Conservation (phyloP, 2,888 invertebrate species). For the Agrilus cyanescens region DNA sequence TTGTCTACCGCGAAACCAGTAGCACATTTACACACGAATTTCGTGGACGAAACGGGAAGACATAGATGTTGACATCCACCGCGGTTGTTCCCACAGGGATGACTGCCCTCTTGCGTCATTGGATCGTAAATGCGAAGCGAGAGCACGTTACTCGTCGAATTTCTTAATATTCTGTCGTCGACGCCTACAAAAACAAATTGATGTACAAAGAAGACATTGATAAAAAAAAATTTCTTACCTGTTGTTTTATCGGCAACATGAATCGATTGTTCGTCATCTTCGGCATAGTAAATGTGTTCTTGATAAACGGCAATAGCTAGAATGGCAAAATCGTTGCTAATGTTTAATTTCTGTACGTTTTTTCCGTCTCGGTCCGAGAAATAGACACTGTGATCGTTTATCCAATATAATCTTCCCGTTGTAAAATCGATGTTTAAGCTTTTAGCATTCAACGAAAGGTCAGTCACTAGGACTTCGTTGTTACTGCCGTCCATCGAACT, state of each 20-base stretch:
- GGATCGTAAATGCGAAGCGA: constrained; percentile 63
- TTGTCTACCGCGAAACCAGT: constrained; percentile 51
- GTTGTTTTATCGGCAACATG: constrained; percentile 48
- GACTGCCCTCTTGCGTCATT: constrained; percentile 46
- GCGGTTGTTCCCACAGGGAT: constrained; percentile 43
- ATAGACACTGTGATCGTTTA: constrained; percentile 44
- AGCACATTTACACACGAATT: constrained; percentile 62
- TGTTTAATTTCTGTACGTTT: constrained; percentile 20
- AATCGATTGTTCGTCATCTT: constrained; percentile 49
- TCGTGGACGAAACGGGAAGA: constrained; percentile 45
- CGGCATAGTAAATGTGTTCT: constrained; percentile 54
- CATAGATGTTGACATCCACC: constrained; percentile 63
- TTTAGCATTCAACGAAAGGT: constrained; percentile 27
- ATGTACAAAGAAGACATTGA: not conserved
- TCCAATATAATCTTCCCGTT: constrained; percentile 56
- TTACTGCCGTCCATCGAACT: constrained; percentile 56
- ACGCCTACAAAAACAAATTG: not conserved
- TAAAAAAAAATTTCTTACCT: constrained; percentile 33
- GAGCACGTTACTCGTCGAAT: constrained; percentile 38
- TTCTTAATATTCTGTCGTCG: constrained; percentile 34
- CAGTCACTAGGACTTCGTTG: constrained; percentile 27
- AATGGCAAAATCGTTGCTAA: constrained; percentile 38
- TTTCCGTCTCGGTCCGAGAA: constrained; percentile 33
- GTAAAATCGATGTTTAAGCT: constrained; percentile 26
- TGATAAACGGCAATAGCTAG: constrained; percentile 56